Percentiles rank a stretch among this genome's conserved stretches.
phyloP scores from a whole-genome alignment of 2,888 invertebrate genomes.

The Dryadula phaetusa region DNA sequence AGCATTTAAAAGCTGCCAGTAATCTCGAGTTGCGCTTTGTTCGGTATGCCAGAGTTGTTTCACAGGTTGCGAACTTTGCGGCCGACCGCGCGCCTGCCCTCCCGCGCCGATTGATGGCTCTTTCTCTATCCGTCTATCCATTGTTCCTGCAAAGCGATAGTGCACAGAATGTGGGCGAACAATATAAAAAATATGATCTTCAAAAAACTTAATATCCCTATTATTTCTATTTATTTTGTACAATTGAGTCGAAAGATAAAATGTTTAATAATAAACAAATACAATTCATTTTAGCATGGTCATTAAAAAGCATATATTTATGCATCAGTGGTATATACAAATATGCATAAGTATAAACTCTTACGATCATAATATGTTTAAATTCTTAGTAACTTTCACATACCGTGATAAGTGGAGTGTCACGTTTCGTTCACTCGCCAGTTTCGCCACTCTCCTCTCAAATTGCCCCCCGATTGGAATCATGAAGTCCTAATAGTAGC shows the following conservation, averaged over 20 bases:
- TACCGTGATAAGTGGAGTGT: constrained; percentile 77
- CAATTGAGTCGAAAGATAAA: too few species aligned
- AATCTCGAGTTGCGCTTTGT: constrained; percentile 64
- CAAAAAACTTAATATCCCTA: not conserved
- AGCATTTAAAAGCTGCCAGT: constrained; percentile 65
- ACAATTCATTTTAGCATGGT: too few species aligned
- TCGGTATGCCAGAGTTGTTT: constrained; percentile 57
- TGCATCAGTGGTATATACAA: too few species aligned
- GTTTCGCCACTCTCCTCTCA: constrained; percentile 76
- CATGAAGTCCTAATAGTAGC: constrained; percentile 60
- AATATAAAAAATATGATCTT: constrained; percentile 11
- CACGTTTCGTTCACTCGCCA: constrained; percentile 76
- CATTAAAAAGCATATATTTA: too few species aligned
- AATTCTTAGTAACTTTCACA: constrained; percentile 70
- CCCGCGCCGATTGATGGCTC: constrained; percentile 53
- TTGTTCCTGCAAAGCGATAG: constrained; percentile 31
- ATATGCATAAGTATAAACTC: not conserved
- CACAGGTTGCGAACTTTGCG: constrained; percentile 61
- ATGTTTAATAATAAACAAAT: too few species aligned
- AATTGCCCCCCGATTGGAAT: constrained; percentile 67
- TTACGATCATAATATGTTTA: not conserved
- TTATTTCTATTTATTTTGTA: constrained; percentile 23
- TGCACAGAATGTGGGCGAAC: constrained; percentile 17
- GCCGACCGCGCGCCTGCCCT: constrained; percentile 51
- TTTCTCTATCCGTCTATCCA: constrained; percentile 50